Percentiles rank a stretch among this genome's conserved stretches.
These are phyloP conservation scores for Tachuris rubrigastra DNA, from an alignment of 2,113 vertebrate species.

Conservation along the genomic window DNA sequence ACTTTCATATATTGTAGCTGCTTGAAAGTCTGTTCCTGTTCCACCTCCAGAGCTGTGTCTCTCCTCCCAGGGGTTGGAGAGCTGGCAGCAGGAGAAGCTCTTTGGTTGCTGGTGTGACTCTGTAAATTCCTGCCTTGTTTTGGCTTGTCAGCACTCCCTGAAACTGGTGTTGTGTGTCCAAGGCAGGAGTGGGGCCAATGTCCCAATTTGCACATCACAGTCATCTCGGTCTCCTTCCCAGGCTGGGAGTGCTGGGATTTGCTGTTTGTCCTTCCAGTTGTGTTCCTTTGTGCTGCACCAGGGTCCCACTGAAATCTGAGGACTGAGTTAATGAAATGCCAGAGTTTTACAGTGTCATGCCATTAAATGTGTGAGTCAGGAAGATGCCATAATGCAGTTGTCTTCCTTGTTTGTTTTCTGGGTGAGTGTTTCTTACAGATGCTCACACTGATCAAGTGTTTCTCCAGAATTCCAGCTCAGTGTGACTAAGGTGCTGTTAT, in stretches of 20 bases:
- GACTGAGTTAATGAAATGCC: not conserved
- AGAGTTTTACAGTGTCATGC: not conserved
- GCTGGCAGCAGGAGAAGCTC: not conserved
- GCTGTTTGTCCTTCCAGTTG: not conserved
- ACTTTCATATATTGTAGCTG: not conserved
- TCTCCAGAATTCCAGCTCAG: not conserved
- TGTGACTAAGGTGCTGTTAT: not conserved
- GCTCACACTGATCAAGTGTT: not conserved
- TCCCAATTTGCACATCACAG: not conserved
- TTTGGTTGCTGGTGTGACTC: not conserved
- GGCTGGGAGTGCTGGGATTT: not conserved
- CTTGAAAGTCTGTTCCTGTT: not conserved
- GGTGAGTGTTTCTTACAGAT: not conserved
- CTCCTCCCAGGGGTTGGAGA: not conserved
- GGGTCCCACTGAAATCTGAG: not conserved
- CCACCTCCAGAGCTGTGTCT: fast-evolving
- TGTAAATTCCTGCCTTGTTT: not conserved
- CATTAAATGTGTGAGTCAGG: not conserved
- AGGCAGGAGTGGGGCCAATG: not conserved
- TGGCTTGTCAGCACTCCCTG: not conserved
- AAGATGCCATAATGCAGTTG: not conserved
- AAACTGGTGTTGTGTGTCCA: not conserved
- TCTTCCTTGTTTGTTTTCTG: not conserved
- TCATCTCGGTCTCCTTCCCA: not conserved
- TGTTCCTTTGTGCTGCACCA: not conserved